These are phyloP conservation scores for Rhea pennata DNA, from an alignment of 2,113 vertebrate species.

Conservation along the genomic window DNA sequence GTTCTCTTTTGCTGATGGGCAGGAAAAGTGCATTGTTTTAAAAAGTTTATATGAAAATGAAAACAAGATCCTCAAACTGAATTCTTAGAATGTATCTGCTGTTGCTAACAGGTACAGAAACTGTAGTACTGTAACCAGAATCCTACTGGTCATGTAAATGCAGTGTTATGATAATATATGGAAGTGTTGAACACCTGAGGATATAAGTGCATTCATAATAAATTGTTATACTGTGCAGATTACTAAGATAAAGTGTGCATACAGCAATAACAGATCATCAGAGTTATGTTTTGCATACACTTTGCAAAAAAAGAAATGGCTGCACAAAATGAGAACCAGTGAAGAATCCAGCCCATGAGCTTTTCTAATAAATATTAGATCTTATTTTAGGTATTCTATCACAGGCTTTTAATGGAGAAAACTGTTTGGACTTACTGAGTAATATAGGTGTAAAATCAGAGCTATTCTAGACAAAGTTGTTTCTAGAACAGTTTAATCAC, in stretches of 20 bases:
- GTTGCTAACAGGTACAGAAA: neutral
- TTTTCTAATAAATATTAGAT: neutral
- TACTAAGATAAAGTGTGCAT: neutral
- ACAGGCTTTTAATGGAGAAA: neutral
- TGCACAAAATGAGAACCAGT: neutral
- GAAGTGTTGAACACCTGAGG: neutral
- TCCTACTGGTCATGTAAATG: accelerated
- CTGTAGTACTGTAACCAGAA: accelerated
- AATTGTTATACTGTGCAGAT: neutral
- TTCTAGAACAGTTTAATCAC: neutral
- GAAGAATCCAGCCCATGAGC: neutral
- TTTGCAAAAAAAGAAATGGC: neutral
- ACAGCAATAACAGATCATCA: neutral
- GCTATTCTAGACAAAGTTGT: neutral
- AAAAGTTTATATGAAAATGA: neutral
- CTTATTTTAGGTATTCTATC: neutral
- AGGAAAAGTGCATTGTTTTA: accelerated
- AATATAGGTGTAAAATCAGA: neutral
- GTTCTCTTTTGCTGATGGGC: neutral
- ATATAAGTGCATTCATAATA: neutral
- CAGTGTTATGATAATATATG: neutral
- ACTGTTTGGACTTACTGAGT: accelerated
- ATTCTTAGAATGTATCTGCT: neutral
- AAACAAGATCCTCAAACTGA: neutral
- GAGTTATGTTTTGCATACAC: neutral